Evolutionary conservation across 2,113 vertebrate genomes (phyloP).

Genomic region (Delphinapterus leucas): DNA sequence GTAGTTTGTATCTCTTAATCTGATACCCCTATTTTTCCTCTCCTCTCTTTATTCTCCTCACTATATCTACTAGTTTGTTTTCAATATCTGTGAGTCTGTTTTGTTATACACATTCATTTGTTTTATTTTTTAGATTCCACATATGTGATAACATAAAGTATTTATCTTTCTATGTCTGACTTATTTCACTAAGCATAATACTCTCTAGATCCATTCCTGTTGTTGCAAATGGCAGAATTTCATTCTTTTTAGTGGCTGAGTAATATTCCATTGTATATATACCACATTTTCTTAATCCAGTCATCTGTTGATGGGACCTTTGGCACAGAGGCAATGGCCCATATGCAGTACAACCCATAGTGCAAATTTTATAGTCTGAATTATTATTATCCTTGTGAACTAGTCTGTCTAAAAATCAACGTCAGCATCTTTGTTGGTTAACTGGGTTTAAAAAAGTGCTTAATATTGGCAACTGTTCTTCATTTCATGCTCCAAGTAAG

Average conservation of each 20-base stretch:
- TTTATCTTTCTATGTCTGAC: neutral
- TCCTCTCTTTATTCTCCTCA: neutral
- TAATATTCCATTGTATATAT: neutral
- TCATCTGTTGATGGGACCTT: neutral
- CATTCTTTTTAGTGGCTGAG: neutral
- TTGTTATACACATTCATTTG: neutral
- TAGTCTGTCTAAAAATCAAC: neutral
- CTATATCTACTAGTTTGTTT: neutral
- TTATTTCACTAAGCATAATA: neutral
- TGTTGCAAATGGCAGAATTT: neutral
- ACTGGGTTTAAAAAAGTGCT: neutral
- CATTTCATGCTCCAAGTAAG: slow-evolving; percentile 33
- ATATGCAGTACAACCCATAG: neutral
- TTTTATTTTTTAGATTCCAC: neutral
- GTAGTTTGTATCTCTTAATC: neutral
- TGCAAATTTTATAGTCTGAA: neutral
- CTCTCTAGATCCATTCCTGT: neutral
- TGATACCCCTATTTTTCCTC: neutral
- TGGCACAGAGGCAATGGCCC: neutral
- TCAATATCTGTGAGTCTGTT: neutral
- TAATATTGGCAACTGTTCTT: slow-evolving; percentile 16
- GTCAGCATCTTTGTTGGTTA: slow-evolving; percentile 19
- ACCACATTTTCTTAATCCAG: neutral
- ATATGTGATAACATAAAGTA: neutral
- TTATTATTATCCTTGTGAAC: neutral